Conservation (phyloP, 2,113 vertebrate genomes). For the Atlantisia rogersi region DNA sequence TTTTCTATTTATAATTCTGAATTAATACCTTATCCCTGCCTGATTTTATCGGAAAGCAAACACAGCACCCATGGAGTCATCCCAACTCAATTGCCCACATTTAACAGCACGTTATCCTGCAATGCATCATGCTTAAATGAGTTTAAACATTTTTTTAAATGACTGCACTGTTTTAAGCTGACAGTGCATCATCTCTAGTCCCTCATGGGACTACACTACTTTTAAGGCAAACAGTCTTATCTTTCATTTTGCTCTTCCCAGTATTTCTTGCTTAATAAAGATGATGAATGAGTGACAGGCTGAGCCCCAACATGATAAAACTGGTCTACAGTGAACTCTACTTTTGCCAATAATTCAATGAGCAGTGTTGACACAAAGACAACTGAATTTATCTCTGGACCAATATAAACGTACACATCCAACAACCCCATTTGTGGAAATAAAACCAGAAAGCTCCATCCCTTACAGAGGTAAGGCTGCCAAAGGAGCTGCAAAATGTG, state of each 20-base stretch:
- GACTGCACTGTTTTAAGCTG: constrained; percentile 7
- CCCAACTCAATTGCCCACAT: background rate
- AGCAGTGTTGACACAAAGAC: background rate
- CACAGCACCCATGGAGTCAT: background rate
- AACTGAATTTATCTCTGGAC: background rate
- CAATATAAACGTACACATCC: background rate
- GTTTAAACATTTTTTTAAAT: background rate
- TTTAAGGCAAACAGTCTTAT: constrained; percentile 16
- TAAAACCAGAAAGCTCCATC: background rate
- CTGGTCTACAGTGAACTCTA: background rate
- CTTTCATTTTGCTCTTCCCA: constrained; percentile 7
- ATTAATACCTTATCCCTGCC: constrained; percentile 2
- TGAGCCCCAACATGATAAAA: constrained; percentile 8
- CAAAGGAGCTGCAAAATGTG: background rate
- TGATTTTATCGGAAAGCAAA: constrained; percentile 30
- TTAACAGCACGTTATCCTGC: background rate
- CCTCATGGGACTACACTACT: background rate
- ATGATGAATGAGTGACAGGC: constrained; percentile 32
- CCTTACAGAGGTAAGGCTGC: background rate
- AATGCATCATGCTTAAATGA: constrained; percentile 15
- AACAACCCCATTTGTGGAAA: background rate
- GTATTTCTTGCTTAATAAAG: constrained; percentile 32
- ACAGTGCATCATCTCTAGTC: constrained; percentile 17
- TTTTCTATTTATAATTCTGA: constrained; percentile 1
- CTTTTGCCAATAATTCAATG: background rate